These are phyloP conservation scores for Augochlorella aurata DNA, from an alignment of 2,888 invertebrate genomes.

Conservation along the genomic window DNA sequence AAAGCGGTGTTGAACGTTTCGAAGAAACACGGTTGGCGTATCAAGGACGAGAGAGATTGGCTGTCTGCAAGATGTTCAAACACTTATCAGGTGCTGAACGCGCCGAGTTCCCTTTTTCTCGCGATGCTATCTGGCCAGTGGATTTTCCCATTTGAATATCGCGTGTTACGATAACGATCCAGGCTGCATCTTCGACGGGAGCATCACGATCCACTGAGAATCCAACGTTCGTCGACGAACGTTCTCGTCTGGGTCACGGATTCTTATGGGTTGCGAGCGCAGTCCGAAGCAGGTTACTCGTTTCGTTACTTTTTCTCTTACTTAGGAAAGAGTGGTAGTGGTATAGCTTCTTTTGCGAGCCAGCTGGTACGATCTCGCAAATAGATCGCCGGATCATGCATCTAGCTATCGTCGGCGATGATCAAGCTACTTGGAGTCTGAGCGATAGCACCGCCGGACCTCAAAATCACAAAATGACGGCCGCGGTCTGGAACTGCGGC, in stretches of 20 bases:
- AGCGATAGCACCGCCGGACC: too few species aligned
- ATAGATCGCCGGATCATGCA: background rate
- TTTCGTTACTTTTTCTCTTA: background rate
- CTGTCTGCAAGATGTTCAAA: background rate
- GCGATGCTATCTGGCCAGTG: background rate
- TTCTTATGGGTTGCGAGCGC: conserved; percentile 29
- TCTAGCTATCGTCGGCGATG: background rate
- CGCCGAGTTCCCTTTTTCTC: background rate
- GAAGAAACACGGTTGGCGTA: background rate
- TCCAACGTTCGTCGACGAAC: conserved; percentile 9
- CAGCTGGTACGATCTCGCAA: background rate
- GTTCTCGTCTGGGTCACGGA: conserved; percentile 36
- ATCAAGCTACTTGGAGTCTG: too few species aligned
- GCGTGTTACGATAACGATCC: background rate
- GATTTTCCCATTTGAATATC: background rate
- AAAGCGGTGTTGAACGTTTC: background rate
- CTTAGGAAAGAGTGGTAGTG: background rate
- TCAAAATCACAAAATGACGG: too few species aligned
- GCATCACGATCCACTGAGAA: background rate
- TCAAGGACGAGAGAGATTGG: background rate
- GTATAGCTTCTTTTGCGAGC: background rate
- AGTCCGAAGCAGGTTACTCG: conserved; percentile 23
- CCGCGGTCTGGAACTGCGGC: too few species aligned
- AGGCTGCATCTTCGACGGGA: background rate
- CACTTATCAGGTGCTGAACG: background rate